Percentiles rank a stretch among this genome's conserved stretches.
Evolutionary conservation across 2,113 vertebrate genomes (phyloP).

Genomic region (Zosterops lateralis): DNA sequence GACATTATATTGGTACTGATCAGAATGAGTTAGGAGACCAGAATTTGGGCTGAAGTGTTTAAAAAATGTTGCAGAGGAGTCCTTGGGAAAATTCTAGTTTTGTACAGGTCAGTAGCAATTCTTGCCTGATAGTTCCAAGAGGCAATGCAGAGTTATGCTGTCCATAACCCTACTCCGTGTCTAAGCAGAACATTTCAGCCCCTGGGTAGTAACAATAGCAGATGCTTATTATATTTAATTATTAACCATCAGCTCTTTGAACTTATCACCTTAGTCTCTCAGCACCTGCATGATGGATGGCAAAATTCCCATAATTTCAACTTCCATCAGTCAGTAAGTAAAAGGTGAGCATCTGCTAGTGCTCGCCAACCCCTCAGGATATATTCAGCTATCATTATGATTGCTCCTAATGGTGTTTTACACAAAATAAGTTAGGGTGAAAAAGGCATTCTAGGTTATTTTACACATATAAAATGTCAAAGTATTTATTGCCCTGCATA

Average conservation of each 20-base stretch:
- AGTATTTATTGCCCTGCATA: not conserved
- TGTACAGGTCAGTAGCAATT: not conserved
- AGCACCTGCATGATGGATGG: conserved; percentile 27
- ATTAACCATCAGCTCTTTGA: conserved; percentile 63
- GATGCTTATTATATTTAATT: conserved; percentile 63
- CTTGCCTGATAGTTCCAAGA: not conserved
- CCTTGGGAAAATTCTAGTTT: not conserved
- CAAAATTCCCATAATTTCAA: conserved; percentile 51
- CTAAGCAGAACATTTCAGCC: conserved; percentile 24
- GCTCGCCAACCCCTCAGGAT: conserved; percentile 13
- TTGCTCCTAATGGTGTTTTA: conserved; percentile 33
- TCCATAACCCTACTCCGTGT: not conserved
- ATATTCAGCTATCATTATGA: not conserved
- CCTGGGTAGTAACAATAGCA: conserved; percentile 37
- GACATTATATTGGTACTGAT: not conserved
- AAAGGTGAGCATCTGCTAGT: conserved; percentile 54
- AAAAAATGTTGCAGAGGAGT: not conserved
- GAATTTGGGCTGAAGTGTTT: not conserved
- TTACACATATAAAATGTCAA: conserved; percentile 10
- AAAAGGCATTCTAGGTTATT: conserved; percentile 32
- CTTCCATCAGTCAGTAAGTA: conserved; percentile 49
- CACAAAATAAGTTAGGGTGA: conserved; percentile 21
- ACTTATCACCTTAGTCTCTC: conserved; percentile 54
- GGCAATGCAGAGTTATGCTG: not conserved
- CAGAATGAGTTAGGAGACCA: not conserved